A percentile compares a stretch with the other conserved stretches of the same genome.
Evolutionary conservation across 2,113 vertebrate species (phyloP).

Genomic region (Setophaga coronata): DNA sequence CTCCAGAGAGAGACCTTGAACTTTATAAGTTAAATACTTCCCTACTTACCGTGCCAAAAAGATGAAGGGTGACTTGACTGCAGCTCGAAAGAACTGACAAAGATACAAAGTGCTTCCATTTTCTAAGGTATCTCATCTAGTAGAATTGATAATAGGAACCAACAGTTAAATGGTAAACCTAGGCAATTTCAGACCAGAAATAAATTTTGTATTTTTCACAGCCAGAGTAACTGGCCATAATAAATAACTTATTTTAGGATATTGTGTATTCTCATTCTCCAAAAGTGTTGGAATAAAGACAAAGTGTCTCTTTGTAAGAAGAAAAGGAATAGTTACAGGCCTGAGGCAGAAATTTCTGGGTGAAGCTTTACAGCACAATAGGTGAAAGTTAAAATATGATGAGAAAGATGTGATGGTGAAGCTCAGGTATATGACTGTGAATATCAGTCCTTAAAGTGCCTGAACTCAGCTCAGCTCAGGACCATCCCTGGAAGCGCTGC

Average conservation of each 20-base stretch:
- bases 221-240: not conserved
- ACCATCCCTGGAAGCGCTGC: accelerated
- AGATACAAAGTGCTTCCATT: not conserved
- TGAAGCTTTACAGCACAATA: not conserved
- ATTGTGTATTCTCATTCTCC: not conserved
- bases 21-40: not conserved
- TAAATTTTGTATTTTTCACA: not conserved
- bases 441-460: not conserved
- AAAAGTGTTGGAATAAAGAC: not conserved
- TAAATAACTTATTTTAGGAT: not conserved
- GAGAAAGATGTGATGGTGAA: not conserved
- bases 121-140: not conserved
- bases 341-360: not conserved
- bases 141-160: not conserved
- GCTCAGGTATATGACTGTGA: not conserved
- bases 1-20: not conserved
- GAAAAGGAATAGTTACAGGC: not conserved
- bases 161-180: not conserved
- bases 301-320: not conserved
- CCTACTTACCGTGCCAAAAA: not conserved
- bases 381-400: not conserved
- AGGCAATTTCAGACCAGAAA: not conserved
- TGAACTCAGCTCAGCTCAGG: not conserved
- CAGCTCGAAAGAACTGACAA: not conserved
- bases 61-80: not conserved